phyloP scores from a whole-genome alignment of 2,113 vertebrate genomes.

The Synchiropus splendidus region DNA sequence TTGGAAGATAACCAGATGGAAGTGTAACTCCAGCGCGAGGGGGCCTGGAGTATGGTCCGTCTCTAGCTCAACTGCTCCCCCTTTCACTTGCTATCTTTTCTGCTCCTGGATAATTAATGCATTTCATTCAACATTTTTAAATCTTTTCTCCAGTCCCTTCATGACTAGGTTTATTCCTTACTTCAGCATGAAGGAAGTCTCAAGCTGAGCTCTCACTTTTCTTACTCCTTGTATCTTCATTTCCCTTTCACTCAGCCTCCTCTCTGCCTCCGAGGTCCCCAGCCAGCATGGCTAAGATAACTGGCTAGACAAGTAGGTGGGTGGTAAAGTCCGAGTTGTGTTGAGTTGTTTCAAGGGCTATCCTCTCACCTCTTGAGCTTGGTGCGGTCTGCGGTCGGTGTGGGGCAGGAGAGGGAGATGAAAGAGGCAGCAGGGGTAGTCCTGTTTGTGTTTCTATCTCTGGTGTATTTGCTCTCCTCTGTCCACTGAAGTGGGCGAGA shows the following conservation, averaged over 20 bases:
- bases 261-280: slow-evolving; percentile 33
- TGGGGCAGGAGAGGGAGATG: slow-evolving; percentile 53
- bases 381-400: slow-evolving; percentile 53
- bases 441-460: slow-evolving; percentile 69
- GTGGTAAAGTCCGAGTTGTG: slow-evolving; percentile 65
- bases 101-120: background rate
- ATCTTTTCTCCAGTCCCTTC: background rate
- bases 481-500: slow-evolving; percentile 51
- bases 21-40: slow-evolving; percentile 79
- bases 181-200: too few relatives aligned
- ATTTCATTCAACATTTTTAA: background rate
- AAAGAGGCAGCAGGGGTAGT: slow-evolving; percentile 54
- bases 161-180: too few relatives aligned
- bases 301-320: slow-evolving; percentile 58
- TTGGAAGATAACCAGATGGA: slow-evolving; percentile 99
- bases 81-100: slow-evolving; percentile 10
- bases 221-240: slow-evolving; percentile 17
- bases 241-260: slow-evolving; percentile 12
- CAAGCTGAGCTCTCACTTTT: slow-evolving; percentile 32
- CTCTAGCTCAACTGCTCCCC: slow-evolving; percentile 21
- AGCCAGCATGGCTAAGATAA: slow-evolving; percentile 66
- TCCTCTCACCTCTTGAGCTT: slow-evolving; percentile 70
- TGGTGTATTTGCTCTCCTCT: slow-evolving; percentile 59
- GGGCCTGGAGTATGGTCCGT: slow-evolving; percentile 68
- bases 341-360: slow-evolving; percentile 73